These are phyloP conservation scores for Neocrepidodera transversa DNA, from an alignment of 2,888 invertebrate genomes.

Conservation along the genomic window DNA sequence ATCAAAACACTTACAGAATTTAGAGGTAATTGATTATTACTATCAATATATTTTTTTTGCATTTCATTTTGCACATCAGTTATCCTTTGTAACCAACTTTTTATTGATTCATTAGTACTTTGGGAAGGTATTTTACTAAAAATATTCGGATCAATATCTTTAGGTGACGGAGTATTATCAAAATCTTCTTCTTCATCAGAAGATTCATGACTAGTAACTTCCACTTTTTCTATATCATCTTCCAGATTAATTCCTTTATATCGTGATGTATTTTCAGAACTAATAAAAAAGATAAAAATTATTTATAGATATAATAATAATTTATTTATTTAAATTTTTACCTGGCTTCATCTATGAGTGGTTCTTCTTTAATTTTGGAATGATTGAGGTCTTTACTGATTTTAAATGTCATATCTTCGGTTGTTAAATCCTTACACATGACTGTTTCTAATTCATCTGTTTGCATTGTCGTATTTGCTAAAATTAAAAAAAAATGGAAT, in stretches of 20 bases:
- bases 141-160: constrained; percentile 31
- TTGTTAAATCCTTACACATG: constrained; percentile 30
- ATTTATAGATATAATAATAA: too few relatives aligned
- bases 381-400: constrained; percentile 45
- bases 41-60: constrained; percentile 52
- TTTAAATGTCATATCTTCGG: constrained; percentile 51
- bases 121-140: constrained; percentile 55
- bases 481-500: too few relatives aligned
- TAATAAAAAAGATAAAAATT: constrained; percentile 4
- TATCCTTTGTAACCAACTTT: constrained; percentile 78
- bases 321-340: constrained; percentile 19
- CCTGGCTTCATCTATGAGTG: constrained; percentile 38
- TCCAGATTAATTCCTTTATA: constrained; percentile 54
- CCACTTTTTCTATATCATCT: constrained; percentile 57
- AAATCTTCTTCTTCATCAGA: constrained; percentile 47
- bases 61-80: constrained; percentile 74
- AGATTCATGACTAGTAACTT: constrained; percentile 53
- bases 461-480: constrained; percentile 49
- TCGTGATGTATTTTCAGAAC: constrained; percentile 15
- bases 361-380: constrained; percentile 38
- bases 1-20: constrained; percentile 23
- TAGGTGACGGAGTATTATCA: constrained; percentile 28
- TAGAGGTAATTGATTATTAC: constrained; percentile 20
- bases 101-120: constrained; percentile 70
- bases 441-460: constrained; percentile 47